Evolutionary conservation across 2,113 vertebrate genomes (phyloP).

Genomic region (Crotalus tigris): DNA sequence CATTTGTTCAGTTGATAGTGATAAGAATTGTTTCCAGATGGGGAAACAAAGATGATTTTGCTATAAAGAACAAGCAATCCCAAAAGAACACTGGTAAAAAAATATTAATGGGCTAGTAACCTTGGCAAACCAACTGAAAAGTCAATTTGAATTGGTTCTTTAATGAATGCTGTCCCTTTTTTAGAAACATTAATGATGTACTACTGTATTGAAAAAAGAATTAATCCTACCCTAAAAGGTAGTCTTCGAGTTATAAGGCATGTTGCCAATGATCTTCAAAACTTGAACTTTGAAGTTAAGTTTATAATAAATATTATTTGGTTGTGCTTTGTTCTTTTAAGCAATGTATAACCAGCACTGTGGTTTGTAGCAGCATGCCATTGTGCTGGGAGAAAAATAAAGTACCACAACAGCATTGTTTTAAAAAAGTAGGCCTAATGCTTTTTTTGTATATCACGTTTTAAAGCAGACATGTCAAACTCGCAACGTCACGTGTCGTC

Average conservation of each 20-base stretch:
- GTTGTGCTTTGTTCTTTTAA: neutral
- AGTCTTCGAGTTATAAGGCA: neutral
- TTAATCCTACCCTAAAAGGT: neutral
- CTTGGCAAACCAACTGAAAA: neutral
- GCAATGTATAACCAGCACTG: neutral
- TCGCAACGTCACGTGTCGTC: no score
- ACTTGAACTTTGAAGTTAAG: neutral
- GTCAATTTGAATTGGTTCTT: neutral
- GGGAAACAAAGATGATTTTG: neutral
- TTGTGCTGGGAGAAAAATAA: neutral
- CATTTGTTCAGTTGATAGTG: neutral
- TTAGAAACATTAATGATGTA: no score
- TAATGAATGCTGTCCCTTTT: neutral
- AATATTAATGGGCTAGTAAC: neutral
- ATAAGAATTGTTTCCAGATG: neutral
- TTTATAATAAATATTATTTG: neutral
- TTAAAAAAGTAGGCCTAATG: neutral
- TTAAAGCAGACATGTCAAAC: no score
- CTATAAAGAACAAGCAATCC: neutral
- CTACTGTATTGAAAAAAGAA: neutral
- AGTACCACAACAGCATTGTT: neutral
- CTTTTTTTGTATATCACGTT: neutral
- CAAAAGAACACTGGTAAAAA: neutral
- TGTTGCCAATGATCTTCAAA: neutral
- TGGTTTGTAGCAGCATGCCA: neutral